A percentile compares a stretch with the other conserved stretches of the same genome.
These are phyloP conservation scores for Melanotaenia duboulayi DNA, from an alignment of 2,113 vertebrate genomes.

Conservation along the genomic window DNA sequence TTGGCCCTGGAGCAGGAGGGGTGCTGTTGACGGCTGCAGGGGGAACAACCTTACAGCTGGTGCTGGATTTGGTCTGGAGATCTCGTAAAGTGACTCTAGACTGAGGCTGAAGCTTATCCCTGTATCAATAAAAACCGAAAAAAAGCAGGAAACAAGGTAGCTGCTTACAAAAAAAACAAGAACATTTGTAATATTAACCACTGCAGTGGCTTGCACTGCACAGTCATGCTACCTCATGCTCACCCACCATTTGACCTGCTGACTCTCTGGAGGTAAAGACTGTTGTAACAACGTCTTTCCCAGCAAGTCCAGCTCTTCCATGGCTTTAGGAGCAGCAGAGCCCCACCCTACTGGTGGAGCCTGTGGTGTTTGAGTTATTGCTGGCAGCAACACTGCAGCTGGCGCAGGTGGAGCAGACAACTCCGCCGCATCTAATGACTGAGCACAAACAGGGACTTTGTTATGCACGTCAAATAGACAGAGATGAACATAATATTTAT, in stretches of 20 bases:
- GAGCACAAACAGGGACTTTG: constrained; percentile 6
- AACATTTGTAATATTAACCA: too few relatives aligned
- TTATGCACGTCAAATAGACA: neutral
- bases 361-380: constrained; percentile 52
- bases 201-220: neutral
- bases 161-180: neutral
- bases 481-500: neutral
- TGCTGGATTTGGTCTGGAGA: constrained; percentile 87
- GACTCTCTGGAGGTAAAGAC: constrained; percentile 91
- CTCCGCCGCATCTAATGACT: constrained; percentile 86
- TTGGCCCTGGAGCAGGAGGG: neutral
- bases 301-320: constrained; percentile 92
- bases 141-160: constrained; percentile 44
- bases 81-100: constrained; percentile 91
- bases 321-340: constrained; percentile 79
- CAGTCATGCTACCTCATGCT: neutral
- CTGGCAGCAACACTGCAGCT: constrained; percentile 71
- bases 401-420: constrained; percentile 40
- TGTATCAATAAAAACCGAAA: constrained; percentile 63
- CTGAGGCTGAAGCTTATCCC: constrained; percentile 90
- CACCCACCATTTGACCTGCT: constrained; percentile 92
- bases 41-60: constrained; percentile 52
- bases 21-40: constrained; percentile 16
- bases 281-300: constrained; percentile 94
- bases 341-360: constrained; percentile 37